A percentile compares a stretch with the other conserved stretches of the same genome.
phyloP scores from a whole-genome alignment of 2,113 vertebrate genomes.

The Dunckerocampus dactyliophorus region DNA sequence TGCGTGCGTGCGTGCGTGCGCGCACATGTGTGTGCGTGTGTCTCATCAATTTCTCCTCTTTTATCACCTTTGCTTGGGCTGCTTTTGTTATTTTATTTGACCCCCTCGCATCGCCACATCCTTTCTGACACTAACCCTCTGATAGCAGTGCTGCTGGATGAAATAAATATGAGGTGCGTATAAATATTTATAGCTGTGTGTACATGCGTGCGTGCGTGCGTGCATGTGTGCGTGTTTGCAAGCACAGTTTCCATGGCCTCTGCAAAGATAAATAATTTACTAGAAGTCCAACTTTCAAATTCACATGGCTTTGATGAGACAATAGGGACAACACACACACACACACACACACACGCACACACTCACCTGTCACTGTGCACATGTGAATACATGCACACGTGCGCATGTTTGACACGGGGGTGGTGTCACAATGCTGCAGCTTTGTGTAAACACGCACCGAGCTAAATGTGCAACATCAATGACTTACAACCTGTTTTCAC shows the following conservation, averaged over 20 bases:
- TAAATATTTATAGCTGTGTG: slow-evolving; percentile 67
- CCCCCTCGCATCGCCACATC: background rate
- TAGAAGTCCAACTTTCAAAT: slow-evolving; percentile 55
- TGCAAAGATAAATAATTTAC: slow-evolving; percentile 67
- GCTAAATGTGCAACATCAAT: slow-evolving; percentile 2
- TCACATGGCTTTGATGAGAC: slow-evolving; percentile 58
- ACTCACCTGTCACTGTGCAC: background rate
- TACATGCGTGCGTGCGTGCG: background rate
- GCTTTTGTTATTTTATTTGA: slow-evolving; percentile 3
- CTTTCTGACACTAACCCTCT: slow-evolving; percentile 43
- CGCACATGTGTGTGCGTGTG: too few species aligned
- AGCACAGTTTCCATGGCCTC: slow-evolving; percentile 40
- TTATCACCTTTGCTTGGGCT: too few species aligned
- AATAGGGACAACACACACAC: slow-evolving; percentile 37
- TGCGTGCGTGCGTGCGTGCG: too few species aligned
- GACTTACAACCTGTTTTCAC: background rate
- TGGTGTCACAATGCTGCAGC: slow-evolving; percentile 16
- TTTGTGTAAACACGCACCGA: slow-evolving; percentile 16
- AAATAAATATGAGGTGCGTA: slow-evolving; percentile 69
- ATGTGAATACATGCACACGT: background rate
- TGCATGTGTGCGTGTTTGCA: too few species aligned
- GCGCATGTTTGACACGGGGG: slow-evolving; percentile 16
- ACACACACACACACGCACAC: too few species aligned
- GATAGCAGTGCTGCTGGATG: slow-evolving; percentile 54
- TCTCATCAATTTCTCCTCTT: too few species aligned